phyloP scores from a whole-genome alignment of 2,113 vertebrate genomes.

The Corythornis madagascariensis region DNA sequence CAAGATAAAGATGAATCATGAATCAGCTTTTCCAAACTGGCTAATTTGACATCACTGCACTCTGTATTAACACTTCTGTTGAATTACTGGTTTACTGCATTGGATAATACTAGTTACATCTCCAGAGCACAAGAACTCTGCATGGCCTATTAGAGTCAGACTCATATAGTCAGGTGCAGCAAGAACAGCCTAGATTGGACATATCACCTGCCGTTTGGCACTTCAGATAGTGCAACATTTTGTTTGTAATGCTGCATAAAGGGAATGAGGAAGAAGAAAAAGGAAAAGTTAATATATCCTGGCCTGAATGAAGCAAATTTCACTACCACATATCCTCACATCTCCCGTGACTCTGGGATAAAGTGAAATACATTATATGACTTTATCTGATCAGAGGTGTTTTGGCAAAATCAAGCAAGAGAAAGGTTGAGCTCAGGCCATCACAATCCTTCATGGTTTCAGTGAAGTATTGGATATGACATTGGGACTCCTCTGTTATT shows the following conservation, averaged over 20 bases:
- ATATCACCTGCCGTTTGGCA: not conserved
- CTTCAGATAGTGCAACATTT: not conserved
- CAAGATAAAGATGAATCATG: too few relatives aligned
- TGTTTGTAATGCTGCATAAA: not conserved
- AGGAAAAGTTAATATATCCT: not conserved
- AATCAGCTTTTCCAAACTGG: not conserved
- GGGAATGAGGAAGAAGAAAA: not conserved
- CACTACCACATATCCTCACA: not conserved
- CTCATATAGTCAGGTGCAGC: not conserved
- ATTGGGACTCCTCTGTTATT: not conserved
- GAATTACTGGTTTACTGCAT: not conserved
- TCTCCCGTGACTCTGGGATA: not conserved
- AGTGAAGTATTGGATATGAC: not conserved
- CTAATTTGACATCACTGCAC: not conserved
- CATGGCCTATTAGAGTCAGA: not conserved
- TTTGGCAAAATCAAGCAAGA: not conserved
- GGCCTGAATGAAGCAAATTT: not conserved
- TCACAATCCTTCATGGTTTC: not conserved
- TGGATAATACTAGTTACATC: not conserved
- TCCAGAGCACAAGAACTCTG: not conserved
- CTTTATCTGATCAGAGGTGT: not conserved
- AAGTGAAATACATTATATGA: not conserved
- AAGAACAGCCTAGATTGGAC: not conserved
- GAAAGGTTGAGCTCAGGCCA: not conserved
- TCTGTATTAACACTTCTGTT: not conserved